Evolutionary conservation across 1,140 invertebrate genomes (phyloP).

Genomic region (Drosophila obscura): DNA sequence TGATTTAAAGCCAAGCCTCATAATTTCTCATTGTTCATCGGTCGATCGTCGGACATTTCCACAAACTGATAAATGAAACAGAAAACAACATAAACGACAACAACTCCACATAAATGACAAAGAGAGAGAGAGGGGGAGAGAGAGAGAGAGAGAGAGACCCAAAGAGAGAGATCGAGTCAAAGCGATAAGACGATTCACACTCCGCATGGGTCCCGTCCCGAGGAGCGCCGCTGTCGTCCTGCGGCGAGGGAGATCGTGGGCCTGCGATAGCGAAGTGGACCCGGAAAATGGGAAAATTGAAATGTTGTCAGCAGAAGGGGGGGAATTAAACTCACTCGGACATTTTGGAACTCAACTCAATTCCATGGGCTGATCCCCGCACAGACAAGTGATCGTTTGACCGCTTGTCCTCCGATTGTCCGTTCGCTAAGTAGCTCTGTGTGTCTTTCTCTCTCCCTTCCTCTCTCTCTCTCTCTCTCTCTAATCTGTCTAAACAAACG

Average conservation of each 20-base stretch:
- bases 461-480: conserved; percentile 25
- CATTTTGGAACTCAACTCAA: conserved; percentile 7
- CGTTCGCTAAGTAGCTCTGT: conserved; percentile 59
- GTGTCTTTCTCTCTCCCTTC: no score
- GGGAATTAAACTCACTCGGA: conserved; percentile 2
- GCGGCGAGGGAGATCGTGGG: conserved; percentile 49
- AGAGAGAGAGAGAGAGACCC: conserved; percentile 6
- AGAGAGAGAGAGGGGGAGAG: conserved; percentile 18
- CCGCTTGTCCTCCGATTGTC: neutral
- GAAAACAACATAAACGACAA: conserved; percentile 73
- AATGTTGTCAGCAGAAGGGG: conserved; percentile 48
- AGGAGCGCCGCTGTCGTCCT: conserved; percentile 27
- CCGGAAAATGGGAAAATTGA: conserved; percentile 50
- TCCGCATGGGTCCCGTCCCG: conserved; percentile 64
- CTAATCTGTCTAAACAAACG: conserved; percentile 73
- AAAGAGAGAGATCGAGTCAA: conserved; percentile 64
- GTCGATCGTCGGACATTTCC: conserved; percentile 46
- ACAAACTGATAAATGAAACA: conserved; percentile 76
- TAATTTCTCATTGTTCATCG: conserved; percentile 76
- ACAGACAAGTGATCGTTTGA: conserved; percentile 59
- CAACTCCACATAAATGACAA: conserved; percentile 10
- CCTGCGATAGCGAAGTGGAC: conserved; percentile 39
- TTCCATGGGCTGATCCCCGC: conserved; percentile 22
- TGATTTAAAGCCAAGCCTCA: conserved; percentile 79
- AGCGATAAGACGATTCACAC: conserved; percentile 77